Conservation (phyloP, 35 echinoderm and acorn worm genomes). For the Lytechinus variegatus region DNA sequence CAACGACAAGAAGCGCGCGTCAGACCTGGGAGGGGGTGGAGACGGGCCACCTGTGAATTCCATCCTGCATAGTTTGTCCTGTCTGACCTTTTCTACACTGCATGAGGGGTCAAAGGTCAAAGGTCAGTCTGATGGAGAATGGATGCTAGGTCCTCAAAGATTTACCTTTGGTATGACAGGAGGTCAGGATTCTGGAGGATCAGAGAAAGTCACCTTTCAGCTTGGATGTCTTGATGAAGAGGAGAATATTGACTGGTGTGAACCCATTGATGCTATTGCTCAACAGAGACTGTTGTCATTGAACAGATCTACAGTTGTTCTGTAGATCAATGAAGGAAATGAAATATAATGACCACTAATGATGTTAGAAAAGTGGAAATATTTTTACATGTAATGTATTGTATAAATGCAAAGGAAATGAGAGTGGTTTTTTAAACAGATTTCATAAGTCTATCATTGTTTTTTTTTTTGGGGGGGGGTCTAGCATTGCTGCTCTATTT, state of each 20-base stretch:
- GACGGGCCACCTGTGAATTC: background rate
- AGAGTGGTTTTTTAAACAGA: too few relatives aligned
- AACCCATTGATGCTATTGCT: conserved; percentile 10
- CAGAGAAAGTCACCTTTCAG: background rate
- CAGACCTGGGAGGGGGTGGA: background rate
- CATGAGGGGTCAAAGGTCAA: background rate
- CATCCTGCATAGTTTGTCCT: conserved; percentile 36
- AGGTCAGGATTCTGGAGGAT: background rate
- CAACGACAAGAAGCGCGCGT: background rate
- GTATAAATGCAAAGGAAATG: too few relatives aligned
- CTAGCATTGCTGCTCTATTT: too few relatives aligned
- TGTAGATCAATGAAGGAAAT: background rate
- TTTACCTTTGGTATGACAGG: background rate
- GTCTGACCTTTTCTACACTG: background rate
- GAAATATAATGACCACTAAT: too few relatives aligned
- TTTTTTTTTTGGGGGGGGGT: too few relatives aligned
- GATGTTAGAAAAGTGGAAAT: too few relatives aligned
- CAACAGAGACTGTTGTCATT: conserved; percentile 13
- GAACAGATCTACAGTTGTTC: background rate
- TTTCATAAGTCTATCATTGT: too few relatives aligned
- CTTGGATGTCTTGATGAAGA: conserved; percentile 25
- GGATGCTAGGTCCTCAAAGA: background rate
- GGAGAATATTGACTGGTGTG: background rate
- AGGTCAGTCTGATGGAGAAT: background rate
- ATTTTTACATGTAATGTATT: too few relatives aligned